phyloP scores from a whole-genome alignment of 2,888 invertebrate species.

The Pollenia angustigena region DNA sequence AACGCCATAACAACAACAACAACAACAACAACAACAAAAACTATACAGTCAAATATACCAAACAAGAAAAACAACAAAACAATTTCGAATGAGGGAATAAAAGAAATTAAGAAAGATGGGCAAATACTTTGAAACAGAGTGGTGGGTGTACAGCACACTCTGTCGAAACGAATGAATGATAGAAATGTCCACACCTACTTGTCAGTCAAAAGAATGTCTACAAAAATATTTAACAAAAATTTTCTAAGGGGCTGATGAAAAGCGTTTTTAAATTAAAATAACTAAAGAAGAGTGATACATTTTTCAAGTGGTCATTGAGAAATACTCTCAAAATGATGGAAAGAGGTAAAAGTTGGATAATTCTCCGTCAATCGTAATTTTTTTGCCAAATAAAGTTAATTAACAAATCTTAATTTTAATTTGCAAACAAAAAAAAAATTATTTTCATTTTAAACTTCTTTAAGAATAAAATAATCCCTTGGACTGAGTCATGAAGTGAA shows the following conservation, averaged over 20 bases:
- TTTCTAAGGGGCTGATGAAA: slow-evolving; percentile 33
- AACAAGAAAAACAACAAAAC: slow-evolving; percentile 35
- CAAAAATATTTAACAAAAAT: slow-evolving; percentile 56
- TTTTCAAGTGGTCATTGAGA: slow-evolving; percentile 5
- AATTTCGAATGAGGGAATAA: slow-evolving; percentile 37
- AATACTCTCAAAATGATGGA: no score
- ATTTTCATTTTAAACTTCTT: slow-evolving; percentile 38
- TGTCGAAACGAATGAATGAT: slow-evolving; percentile 82
- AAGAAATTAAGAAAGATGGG: slow-evolving; percentile 8
- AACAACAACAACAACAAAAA: not conserved
- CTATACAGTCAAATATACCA: not conserved
- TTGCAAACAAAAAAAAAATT: not conserved
- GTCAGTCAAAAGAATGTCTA: slow-evolving; percentile 79
- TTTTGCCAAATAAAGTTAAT: no score
- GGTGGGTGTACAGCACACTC: slow-evolving; percentile 80
- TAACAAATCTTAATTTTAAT: not conserved
- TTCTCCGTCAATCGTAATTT: no score
- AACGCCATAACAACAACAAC: slow-evolving; percentile 32
- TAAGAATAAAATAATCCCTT: not conserved
- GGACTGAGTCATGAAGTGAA: not conserved
- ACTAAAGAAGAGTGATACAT: slow-evolving; percentile 24
- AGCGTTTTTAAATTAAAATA: slow-evolving; percentile 60
- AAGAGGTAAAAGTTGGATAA: no score
- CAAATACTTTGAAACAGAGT: slow-evolving; percentile 25
- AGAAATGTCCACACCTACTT: slow-evolving; percentile 82